A percentile compares a stretch with the other conserved stretches of the same genome.
Evolutionary conservation across 23 tunicate genomes (phyloP).

Genomic region (Trididemnum nubilum): DNA sequence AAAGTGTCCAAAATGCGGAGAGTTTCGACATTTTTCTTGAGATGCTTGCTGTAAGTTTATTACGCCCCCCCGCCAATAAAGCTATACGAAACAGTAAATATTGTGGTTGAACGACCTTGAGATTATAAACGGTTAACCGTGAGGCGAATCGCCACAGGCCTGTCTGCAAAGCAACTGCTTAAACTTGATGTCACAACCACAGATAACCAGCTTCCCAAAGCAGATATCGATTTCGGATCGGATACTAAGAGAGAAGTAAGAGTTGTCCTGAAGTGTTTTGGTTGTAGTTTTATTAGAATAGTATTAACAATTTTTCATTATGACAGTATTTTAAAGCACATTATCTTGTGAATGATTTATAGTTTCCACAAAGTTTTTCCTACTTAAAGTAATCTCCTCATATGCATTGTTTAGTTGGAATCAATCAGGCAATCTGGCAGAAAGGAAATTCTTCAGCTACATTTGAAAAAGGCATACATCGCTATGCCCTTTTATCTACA

Average conservation of each 20-base stretch:
- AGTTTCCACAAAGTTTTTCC: background rate
- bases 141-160: too few species aligned
- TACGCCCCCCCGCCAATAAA: too few species aligned
- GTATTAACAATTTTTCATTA: background rate
- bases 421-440: conserved; percentile 17
- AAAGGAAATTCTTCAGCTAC: background rate
- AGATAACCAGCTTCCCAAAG: conserved; percentile 5
- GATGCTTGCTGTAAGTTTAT: too few species aligned
- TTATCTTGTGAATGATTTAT: background rate
- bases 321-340: background rate
- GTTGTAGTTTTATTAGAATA: background rate
- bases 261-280: background rate
- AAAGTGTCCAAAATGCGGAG: too few species aligned
- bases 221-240: conserved; percentile 6
- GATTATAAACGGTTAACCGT: too few species aligned
- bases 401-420: too few species aligned
- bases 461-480: conserved; percentile 1
- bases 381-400: background rate
- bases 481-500: background rate
- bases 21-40: too few species aligned
- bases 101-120: too few species aligned
- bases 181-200: conserved; percentile 16
- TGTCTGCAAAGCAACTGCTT: conserved; percentile 12
- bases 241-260: conserved; percentile 19
- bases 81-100: too few species aligned